A percentile compares a stretch with the other conserved stretches of the same genome.
These are phyloP conservation scores for Acanthosepion lycidas DNA, from an alignment of 2,888 invertebrate species.

Conservation along the genomic window DNA sequence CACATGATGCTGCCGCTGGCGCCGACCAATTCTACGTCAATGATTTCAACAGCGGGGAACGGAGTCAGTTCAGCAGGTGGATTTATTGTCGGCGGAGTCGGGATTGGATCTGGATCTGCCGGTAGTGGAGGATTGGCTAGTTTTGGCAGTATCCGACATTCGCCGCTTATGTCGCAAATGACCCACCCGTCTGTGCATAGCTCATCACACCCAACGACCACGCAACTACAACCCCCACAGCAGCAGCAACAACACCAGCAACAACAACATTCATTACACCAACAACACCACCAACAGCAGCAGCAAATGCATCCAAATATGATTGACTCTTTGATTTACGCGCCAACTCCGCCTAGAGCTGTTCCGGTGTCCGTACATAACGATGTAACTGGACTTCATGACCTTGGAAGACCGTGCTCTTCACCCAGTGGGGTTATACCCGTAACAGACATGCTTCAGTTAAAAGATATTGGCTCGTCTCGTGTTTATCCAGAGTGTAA, in stretches of 20 bases:
- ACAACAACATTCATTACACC: not conserved
- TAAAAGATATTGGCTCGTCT: not conserved
- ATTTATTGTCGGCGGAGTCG: no score
- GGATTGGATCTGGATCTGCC: not conserved
- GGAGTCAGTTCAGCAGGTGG: not conserved
- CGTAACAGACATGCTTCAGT: not conserved
- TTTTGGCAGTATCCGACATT: not conserved
- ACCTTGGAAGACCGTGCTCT: not conserved
- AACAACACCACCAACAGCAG: not conserved
- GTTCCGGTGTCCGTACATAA: conserved; percentile 25
- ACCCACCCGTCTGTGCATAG: not conserved
- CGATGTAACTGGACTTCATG: not conserved
- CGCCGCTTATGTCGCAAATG: not conserved
- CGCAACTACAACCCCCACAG: not conserved
- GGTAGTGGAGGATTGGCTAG: not conserved
- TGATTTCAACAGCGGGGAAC: conserved; percentile 24
- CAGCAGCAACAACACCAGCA: not conserved
- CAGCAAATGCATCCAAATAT: not conserved
- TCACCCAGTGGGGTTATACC: not conserved
- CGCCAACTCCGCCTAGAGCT: conserved; percentile 43
- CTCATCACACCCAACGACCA: not conserved
- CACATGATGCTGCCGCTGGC: not conserved
- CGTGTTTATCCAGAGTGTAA: not conserved
- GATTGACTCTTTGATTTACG: not conserved
- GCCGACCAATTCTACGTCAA: not conserved